Conservation (phyloP, 2,888 invertebrate genomes). For the Strigamia maritima region DNA sequence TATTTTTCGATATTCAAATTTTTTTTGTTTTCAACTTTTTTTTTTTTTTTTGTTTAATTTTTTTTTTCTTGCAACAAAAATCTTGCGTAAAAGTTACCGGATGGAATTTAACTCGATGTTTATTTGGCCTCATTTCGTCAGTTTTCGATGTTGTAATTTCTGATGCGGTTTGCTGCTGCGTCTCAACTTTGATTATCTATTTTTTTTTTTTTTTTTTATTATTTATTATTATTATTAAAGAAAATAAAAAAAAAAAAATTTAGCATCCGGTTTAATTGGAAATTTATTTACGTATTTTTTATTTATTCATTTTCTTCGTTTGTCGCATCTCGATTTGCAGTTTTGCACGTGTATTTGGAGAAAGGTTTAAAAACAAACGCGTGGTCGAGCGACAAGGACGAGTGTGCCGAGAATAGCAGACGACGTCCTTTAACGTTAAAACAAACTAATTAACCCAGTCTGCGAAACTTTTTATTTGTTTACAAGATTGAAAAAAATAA, state of each 20-base stretch:
- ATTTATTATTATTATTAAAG: too few relatives aligned
- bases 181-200: not conserved
- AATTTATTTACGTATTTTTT: not conserved
- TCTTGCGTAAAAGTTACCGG: not conserved
- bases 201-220: not conserved
- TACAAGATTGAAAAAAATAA: too few relatives aligned
- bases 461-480: not conserved
- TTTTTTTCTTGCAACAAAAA: not conserved
- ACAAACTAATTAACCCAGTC: not conserved
- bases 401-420: not conserved
- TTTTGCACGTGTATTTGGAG: not conserved
- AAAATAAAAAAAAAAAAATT: too few relatives aligned
- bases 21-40: not conserved
- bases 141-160: not conserved
- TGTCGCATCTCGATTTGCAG: not conserved
- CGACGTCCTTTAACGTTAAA: not conserved
- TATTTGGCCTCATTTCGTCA: not conserved
- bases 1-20: not conserved
- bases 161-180: not conserved
- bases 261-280: not conserved
- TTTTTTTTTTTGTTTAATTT: not conserved
- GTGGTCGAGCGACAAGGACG: not conserved
- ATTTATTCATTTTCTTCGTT: not conserved
- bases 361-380: not conserved
- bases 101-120: not conserved